Conservation (phyloP, 53 echinoderm and acorn worm genomes). For the Zoroaster sp. region DNA sequence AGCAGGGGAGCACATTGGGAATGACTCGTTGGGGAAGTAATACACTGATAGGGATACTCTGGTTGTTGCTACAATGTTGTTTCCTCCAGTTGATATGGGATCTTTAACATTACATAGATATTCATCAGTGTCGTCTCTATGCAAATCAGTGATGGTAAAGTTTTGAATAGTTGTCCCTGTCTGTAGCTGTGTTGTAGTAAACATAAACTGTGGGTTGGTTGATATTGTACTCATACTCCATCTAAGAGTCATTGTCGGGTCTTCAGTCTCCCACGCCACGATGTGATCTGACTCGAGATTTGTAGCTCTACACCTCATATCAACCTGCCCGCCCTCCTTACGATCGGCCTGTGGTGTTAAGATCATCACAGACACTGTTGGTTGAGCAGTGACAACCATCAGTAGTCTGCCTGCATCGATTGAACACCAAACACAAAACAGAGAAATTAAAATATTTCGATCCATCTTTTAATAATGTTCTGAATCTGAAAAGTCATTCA, state of each 20-base stretch:
- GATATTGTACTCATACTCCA: background rate
- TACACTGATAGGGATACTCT: background rate
- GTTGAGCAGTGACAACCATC: background rate
- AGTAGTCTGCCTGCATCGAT: background rate
- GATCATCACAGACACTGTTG: background rate
- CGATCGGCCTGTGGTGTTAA: background rate
- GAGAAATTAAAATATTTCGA: background rate
- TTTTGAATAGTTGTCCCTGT: background rate
- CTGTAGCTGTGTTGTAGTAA: background rate
- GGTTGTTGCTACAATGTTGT: background rate
- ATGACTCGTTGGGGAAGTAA: conserved; percentile 32
- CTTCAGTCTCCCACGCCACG: background rate
- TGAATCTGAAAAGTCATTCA: too few species aligned
- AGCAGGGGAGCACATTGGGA: conserved; percentile 31
- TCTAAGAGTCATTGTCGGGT: background rate
- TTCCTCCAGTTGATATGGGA: background rate
- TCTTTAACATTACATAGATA: background rate
- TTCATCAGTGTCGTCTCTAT: background rate
- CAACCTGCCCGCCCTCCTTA: background rate
- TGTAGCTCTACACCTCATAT: background rate
- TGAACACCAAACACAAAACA: background rate
- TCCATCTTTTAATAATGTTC: background rate
- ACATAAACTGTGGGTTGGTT: background rate
- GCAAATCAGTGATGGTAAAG: background rate
- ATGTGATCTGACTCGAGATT: background rate